Conservation (phyloP, 2,888 invertebrate species). For the Chymomyza amoena region DNA sequence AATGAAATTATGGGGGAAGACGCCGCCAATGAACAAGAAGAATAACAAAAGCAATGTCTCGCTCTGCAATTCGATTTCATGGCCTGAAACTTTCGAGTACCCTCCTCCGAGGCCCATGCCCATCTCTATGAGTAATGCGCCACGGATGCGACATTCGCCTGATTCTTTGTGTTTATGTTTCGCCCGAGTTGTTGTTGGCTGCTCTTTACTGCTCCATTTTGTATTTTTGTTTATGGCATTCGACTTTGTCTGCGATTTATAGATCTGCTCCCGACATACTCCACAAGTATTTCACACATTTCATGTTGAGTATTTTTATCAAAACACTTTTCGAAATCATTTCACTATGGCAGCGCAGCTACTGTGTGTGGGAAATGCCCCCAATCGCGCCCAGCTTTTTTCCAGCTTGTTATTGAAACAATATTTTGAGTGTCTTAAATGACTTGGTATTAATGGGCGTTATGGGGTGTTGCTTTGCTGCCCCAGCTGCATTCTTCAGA, state of each 20-base stretch:
- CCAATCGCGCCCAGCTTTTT: constrained; percentile 1
- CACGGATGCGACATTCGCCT: constrained; percentile 23
- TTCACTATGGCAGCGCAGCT: not conserved
- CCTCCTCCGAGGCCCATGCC: not conserved
- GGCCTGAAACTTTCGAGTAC: not conserved
- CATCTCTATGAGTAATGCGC: not conserved
- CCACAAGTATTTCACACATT: constrained; percentile 38
- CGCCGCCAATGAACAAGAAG: not conserved
- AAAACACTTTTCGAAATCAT: constrained; percentile 48
- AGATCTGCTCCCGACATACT: constrained; percentile 1
- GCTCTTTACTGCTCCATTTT: constrained; percentile 39
- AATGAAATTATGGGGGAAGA: constrained; percentile 11
- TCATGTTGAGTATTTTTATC: constrained; percentile 46
- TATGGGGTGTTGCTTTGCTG: constrained; percentile 25
- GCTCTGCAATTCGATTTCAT: not conserved
- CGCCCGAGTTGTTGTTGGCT: constrained; percentile 9
- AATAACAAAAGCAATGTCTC: constrained; percentile 6
- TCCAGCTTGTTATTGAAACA: constrained; percentile 31
- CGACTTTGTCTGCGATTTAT: constrained; percentile 5
- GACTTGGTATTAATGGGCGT: constrained; percentile 5
- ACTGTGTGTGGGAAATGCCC: constrained; percentile 19
- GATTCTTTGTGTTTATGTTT: not conserved
- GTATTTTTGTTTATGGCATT: constrained; percentile 49
- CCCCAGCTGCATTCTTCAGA: constrained; percentile 6
- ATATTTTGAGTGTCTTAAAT: constrained; percentile 38